Percentiles rank a stretch among this genome's conserved stretches.
These are phyloP conservation scores for Cephus rjabovi DNA, from an alignment of 2,888 invertebrate genomes.

Conservation along the genomic window DNA sequence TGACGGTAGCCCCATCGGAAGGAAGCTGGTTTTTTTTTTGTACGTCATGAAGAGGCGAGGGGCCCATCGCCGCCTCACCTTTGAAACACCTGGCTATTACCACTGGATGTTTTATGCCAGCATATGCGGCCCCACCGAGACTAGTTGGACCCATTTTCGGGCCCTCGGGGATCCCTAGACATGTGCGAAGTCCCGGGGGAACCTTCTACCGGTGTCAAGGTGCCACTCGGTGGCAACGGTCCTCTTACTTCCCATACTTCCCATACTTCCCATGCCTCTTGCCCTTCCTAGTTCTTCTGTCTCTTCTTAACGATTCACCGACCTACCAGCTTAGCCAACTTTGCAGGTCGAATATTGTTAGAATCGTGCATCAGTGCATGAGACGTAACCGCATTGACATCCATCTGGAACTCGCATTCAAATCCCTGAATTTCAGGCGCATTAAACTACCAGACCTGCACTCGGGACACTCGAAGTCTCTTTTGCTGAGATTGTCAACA, in stretches of 20 bases:
- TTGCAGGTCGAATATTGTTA: no score
- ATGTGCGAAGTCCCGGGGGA: slow-evolving; percentile 48
- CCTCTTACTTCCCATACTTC: background rate
- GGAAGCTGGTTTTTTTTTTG: slow-evolving; percentile 59
- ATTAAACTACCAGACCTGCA: no score
- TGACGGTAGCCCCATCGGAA: slow-evolving; percentile 44
- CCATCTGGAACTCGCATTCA: no score
- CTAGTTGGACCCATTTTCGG: slow-evolving; percentile 63
- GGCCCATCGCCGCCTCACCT: slow-evolving; percentile 50
- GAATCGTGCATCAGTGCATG: no score
- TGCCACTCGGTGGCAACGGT: slow-evolving; percentile 4
- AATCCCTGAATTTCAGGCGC: no score
- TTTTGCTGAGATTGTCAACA: no score
- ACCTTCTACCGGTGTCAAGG: background rate
- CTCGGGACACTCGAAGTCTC: no score
- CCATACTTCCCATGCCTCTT: no score
- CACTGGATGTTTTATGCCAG: slow-evolving; percentile 56
- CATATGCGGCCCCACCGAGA: slow-evolving; percentile 66
- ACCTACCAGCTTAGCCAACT: no score
- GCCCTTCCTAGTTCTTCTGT: no score
- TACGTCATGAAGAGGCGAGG: slow-evolving; percentile 23
- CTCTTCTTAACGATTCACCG: no score
- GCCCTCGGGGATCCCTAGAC: slow-evolving; percentile 49
- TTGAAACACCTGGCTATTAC: slow-evolving; percentile 66
- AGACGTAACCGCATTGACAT: no score